Conservation (phyloP, 2,113 vertebrate genomes). For the Jacana jacana region DNA sequence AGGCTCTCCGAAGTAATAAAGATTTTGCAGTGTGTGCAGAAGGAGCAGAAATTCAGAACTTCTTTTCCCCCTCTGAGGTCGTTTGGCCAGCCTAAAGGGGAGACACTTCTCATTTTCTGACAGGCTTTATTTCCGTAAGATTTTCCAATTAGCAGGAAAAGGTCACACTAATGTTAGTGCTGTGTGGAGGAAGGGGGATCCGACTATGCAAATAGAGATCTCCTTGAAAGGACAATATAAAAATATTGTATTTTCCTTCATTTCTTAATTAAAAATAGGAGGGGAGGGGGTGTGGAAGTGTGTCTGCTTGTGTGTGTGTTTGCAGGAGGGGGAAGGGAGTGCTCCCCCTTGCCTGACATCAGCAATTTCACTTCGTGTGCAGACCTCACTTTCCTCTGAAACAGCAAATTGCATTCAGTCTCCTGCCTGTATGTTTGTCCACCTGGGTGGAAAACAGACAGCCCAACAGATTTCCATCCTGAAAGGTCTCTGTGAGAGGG, state of each 20-base stretch:
- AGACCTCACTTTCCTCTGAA: neutral
- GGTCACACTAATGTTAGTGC: conserved; percentile 89
- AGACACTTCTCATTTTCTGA: conserved; percentile 87
- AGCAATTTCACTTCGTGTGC: neutral
- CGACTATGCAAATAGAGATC: conserved; percentile 81
- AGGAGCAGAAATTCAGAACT: conserved; percentile 84
- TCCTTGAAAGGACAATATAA: conserved; percentile 77
- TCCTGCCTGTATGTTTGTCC: neutral
- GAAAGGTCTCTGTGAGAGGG: neutral
- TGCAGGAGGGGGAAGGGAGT: neutral
- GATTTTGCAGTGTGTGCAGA: conserved; percentile 90
- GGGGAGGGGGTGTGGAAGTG: neutral
- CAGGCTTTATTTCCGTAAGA: conserved; percentile 95
- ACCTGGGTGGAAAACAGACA: neutral
- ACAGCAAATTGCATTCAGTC: neutral
- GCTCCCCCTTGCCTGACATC: neutral
- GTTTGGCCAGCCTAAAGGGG: conserved; percentile 85
- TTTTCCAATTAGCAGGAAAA: conserved; percentile 99
- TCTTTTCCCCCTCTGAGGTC: conserved; percentile 86
- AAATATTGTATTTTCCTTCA: conserved; percentile 41
- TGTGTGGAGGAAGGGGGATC: conserved; percentile 69
- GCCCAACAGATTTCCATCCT: neutral
- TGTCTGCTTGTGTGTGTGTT: neutral
- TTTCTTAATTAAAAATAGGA: conserved; percentile 43
- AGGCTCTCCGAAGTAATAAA: conserved; percentile 87